These are phyloP conservation scores for Macrophya alboannulata DNA, from an alignment of 2,888 invertebrate species.

Conservation along the genomic window DNA sequence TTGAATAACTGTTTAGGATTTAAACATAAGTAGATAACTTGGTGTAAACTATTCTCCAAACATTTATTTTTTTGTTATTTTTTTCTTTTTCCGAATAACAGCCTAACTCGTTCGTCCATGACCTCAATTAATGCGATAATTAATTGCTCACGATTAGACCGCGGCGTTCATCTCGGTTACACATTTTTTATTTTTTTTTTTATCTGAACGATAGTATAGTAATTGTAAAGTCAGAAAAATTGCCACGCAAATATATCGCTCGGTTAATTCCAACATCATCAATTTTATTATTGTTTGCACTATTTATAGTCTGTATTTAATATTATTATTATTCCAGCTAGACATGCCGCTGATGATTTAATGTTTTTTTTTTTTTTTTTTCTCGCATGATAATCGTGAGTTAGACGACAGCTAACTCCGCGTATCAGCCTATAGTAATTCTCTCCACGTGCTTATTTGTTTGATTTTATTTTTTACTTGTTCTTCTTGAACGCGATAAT, in stretches of 20 bases:
- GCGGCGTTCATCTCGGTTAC: not conserved
- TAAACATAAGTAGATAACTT: not conserved
- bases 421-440: not conserved
- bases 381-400: not conserved
- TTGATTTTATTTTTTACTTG: not conserved
- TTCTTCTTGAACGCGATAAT: not conserved
- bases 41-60: not conserved
- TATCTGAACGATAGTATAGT: not conserved
- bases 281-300: slow-evolving; percentile 1
- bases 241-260: not conserved
- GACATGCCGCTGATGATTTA: not conserved
- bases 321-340: not conserved
- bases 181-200: not conserved
- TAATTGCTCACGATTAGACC: not conserved
- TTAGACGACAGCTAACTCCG: not conserved
- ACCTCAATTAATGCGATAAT: not conserved
- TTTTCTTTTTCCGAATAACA: not conserved
- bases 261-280: not conserved
- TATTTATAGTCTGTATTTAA: not conserved
- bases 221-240: not conserved
- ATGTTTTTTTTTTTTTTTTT: slow-evolving; percentile 1
- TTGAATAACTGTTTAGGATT: not conserved
- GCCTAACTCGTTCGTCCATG: not conserved
- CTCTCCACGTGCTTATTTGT: not conserved
- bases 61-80: not conserved